These are phyloP conservation scores for Bursaphelenchus mucronatus DNA, from an alignment of 1,140 invertebrate genomes.

Conservation along the genomic window DNA sequence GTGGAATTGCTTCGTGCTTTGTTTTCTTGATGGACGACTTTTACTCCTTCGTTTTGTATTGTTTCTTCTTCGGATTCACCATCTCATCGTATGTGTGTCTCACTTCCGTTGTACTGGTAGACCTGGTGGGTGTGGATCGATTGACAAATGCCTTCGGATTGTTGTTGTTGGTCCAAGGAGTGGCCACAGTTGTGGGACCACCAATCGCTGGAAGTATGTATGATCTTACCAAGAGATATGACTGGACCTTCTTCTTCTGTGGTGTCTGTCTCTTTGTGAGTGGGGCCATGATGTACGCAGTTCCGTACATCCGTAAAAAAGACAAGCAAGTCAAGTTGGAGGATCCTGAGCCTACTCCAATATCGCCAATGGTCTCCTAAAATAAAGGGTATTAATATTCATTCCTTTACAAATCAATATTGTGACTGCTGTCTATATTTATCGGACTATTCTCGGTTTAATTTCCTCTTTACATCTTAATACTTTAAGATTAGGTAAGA, in stretches of 20 bases:
- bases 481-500: no score
- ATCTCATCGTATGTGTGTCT: slow-evolving; percentile 87
- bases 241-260: slow-evolving; percentile 78
- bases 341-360: no score
- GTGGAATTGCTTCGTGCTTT: slow-evolving; percentile 73
- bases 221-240: slow-evolving; percentile 73
- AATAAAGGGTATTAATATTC: no score
- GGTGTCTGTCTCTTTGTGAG: slow-evolving; percentile 79
- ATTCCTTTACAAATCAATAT: no score
- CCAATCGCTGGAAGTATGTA: slow-evolving; percentile 74
- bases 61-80: slow-evolving; percentile 74
- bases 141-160: slow-evolving; percentile 93
- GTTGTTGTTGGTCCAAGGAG: slow-evolving; percentile 85
- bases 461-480: no score
- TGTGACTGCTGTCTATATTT: no score
- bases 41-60: slow-evolving; percentile 76
- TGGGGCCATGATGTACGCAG: slow-evolving; percentile 79
- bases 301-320: slow-evolving; percentile 71
- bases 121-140: slow-evolving; percentile 86
- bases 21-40: slow-evolving; percentile 75
- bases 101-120: slow-evolving; percentile 84
- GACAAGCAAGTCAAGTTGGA: slow-evolving; percentile 8
- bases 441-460: no score
- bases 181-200: slow-evolving; percentile 76
- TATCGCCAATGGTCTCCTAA: no score